Conservation (phyloP, 2,888 invertebrate species). For the Callinectes sapidus region DNA sequence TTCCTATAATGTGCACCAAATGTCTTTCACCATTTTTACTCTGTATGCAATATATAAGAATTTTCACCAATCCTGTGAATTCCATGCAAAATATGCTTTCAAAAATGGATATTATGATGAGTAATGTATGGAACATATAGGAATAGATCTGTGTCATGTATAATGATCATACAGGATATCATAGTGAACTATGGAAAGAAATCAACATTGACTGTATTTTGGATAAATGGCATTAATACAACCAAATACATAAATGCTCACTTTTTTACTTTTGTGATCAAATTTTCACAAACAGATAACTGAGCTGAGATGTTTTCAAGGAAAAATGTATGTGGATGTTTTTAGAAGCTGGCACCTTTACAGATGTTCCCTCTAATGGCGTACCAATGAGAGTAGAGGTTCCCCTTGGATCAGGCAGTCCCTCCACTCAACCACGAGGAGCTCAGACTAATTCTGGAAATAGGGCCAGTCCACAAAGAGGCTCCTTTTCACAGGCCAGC, state of each 20-base stretch:
- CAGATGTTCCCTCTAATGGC: conserved; percentile 58
- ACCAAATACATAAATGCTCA: background rate
- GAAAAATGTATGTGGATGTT: conserved; percentile 1
- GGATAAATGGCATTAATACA: background rate
- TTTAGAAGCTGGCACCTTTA: conserved; percentile 38
- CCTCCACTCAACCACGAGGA: background rate
- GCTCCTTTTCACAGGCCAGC: conserved; percentile 14
- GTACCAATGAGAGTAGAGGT: conserved; percentile 64
- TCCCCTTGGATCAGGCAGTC: conserved; percentile 45
- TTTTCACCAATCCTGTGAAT: background rate
- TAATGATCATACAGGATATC: background rate
- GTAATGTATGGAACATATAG: background rate
- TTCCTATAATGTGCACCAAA: no score
- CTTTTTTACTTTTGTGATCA: background rate
- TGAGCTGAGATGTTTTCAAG: background rate
- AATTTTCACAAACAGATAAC: background rate
- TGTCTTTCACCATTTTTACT: no score
- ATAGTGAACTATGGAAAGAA: background rate
- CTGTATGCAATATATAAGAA: no score
- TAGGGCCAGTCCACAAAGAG: conserved; percentile 13
- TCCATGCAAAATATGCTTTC: background rate
- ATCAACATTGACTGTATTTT: background rate
- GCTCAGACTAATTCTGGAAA: conserved; percentile 28
- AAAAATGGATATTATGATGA: background rate
- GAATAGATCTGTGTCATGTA: background rate